A percentile compares a stretch with the other conserved stretches of the same genome.
These are phyloP conservation scores for Cygnus atratus DNA, from an alignment of 2,113 vertebrate genomes.

Conservation along the genomic window DNA sequence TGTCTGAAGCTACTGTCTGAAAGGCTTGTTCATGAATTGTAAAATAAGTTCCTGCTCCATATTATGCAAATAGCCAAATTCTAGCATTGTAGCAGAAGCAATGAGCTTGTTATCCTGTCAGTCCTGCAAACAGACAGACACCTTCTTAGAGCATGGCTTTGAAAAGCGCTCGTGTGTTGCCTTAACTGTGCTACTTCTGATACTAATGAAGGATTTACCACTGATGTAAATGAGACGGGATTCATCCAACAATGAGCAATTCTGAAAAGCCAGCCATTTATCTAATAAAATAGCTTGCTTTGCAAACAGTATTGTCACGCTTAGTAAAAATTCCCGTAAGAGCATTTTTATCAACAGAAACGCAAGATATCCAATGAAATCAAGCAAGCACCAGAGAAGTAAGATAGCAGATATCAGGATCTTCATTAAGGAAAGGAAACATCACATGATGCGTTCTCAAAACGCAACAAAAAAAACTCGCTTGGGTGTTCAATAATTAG, in stretches of 20 bases:
- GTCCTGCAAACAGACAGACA: neutral
- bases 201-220: constrained; percentile 9
- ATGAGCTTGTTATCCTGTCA: constrained; percentile 33
- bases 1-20: constrained; percentile 7
- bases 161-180: neutral
- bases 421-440: neutral
- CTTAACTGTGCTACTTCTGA: neutral
- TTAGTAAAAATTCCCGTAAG: neutral
- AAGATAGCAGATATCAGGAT: neutral
- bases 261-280: neutral
- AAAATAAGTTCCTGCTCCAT: constrained; percentile 20
- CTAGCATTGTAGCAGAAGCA: neutral
- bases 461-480: neutral
- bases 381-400: neutral
- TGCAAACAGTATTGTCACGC: neutral
- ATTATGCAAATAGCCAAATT: constrained; percentile 22
- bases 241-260: neutral
- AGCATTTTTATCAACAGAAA: neutral
- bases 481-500: neutral
- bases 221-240: neutral
- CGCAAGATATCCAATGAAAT: neutral
- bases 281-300: neutral
- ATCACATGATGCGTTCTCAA: rapidly evolving
- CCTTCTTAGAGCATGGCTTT: neutral
- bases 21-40: constrained; percentile 9